Evolutionary conservation across 2,113 vertebrate species (phyloP).

Genomic region (Hippocampus mohnikei): DNA sequence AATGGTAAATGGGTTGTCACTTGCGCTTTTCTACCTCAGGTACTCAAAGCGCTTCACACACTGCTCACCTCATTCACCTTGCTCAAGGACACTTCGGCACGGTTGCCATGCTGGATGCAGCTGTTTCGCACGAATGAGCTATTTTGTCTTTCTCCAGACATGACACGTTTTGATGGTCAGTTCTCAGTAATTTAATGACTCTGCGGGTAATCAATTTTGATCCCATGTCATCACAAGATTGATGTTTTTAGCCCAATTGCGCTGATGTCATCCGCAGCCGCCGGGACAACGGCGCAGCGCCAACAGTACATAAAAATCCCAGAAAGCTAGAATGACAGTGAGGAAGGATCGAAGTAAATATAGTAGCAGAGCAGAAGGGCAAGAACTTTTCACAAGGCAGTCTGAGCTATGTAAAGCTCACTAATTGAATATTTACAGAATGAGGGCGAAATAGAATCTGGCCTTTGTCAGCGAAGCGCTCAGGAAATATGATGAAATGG

Average conservation of each 20-base stretch:
- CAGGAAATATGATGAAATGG: slow-evolving; percentile 51
- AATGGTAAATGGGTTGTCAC: no score
- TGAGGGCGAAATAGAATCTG: slow-evolving; percentile 56
- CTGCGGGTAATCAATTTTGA: not conserved
- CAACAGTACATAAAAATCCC: slow-evolving; percentile 41
- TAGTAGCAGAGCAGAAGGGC: slow-evolving; percentile 67
- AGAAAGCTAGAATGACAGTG: slow-evolving; percentile 27
- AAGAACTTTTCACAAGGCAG: slow-evolving; percentile 53
- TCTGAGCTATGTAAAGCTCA: slow-evolving; percentile 30
- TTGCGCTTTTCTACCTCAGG: no score
- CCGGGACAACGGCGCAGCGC: slow-evolving; percentile 14
- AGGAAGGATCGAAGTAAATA: slow-evolving; percentile 71
- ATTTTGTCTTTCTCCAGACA: no score
- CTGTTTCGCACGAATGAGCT: no score
- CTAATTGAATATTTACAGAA: slow-evolving; percentile 76
- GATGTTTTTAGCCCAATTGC: not conserved
- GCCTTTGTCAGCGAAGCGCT: slow-evolving; percentile 55
- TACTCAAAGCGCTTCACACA: no score
- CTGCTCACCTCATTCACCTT: no score
- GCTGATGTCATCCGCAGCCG: not conserved
- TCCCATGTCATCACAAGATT: not conserved
- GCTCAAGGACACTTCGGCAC: no score
- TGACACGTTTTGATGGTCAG: no score
- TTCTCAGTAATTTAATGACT: not conserved
- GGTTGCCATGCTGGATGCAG: no score